Evolutionary conservation across 2,113 vertebrate species (phyloP), one percentile per base, ranked within the genome.

Genomic region (Desmodus rotundus): DNA sequence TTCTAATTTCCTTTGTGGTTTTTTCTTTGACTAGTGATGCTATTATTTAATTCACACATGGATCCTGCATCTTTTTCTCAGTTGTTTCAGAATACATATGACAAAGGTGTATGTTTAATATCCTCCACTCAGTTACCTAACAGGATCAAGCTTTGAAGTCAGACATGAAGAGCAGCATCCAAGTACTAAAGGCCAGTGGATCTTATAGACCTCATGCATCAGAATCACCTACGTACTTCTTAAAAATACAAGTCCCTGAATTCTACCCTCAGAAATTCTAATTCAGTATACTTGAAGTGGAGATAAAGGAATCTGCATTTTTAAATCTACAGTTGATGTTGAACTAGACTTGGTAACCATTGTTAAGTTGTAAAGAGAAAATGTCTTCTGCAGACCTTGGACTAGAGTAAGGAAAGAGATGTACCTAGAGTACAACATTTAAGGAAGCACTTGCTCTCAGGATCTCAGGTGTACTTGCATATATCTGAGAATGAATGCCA

Each of bases 1-100:
- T 58, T 95, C 67, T 77, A 43, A 90, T 90, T 90, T 93, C 31
- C 72, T 73, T 85, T 83, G 52, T 83, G 38, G 4, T 65, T 78
- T 95, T 41, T 95, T 76, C 80, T 97, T 89, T 94, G 41, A 68
- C 43, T 15, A 65, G n/a, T 45, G 47, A 85, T 70, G 61, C 24
- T 94, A 74, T 94, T 80, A 28, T 88, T 81, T 89, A 70, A 58
- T 65, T 87, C n/a, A 58, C 63, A 63, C 6, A 26, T 65, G 74
- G 28, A 77, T 81, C 33, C 43, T 77, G 33, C 19, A 92, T 38
- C 78, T 92, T 16, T 81, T 74, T 89, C 41, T 94, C 85, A 56
- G 26, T 65, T 86, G 31, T 4, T 56, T 96, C 36, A 87, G 43
- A 86, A 80, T 80, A 20, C 36, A 63, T 81, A 68, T 92, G 50